Evolutionary conservation across 2,113 vertebrate genomes (phyloP).

Genomic region (Catharus bicknelli): DNA sequence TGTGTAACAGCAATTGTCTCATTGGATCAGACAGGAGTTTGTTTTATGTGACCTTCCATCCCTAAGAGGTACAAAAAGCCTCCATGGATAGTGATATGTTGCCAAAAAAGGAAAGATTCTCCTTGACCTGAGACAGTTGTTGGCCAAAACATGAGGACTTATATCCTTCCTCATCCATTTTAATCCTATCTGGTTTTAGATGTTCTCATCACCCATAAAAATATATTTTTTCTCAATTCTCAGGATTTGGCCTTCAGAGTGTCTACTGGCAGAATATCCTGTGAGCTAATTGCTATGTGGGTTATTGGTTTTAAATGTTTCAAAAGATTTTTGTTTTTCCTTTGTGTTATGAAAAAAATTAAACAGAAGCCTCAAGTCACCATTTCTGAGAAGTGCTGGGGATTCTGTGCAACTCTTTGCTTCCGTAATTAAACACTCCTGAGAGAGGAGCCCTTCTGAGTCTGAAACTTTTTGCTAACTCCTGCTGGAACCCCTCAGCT

Average conservation of each 20-base stretch:
- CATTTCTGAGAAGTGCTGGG: background rate
- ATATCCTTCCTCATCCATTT: background rate
- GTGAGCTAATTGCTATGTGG: background rate
- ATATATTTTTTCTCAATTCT: background rate
- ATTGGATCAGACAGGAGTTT: background rate
- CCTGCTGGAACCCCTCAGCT: background rate
- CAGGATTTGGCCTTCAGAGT: background rate
- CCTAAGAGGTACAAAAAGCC: background rate
- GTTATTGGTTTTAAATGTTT: background rate
- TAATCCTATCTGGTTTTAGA: constrained; percentile 3
- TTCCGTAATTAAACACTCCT: background rate
- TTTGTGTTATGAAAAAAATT: background rate
- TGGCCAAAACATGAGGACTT: background rate
- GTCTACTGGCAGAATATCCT: background rate
- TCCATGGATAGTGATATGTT: background rate
- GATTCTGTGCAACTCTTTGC: background rate
- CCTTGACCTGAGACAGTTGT: background rate
- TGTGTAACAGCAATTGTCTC: background rate
- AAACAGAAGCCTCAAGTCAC: background rate
- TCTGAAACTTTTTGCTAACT: background rate
- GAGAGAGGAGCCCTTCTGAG: background rate
- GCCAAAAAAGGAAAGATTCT: constrained; percentile 42
- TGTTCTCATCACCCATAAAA: background rate
- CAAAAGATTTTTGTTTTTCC: background rate
- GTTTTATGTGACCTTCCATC: constrained; percentile 13